phyloP scores from a whole-genome alignment of 2,888 invertebrate genomes.

The Incurvaria masculella region DNA sequence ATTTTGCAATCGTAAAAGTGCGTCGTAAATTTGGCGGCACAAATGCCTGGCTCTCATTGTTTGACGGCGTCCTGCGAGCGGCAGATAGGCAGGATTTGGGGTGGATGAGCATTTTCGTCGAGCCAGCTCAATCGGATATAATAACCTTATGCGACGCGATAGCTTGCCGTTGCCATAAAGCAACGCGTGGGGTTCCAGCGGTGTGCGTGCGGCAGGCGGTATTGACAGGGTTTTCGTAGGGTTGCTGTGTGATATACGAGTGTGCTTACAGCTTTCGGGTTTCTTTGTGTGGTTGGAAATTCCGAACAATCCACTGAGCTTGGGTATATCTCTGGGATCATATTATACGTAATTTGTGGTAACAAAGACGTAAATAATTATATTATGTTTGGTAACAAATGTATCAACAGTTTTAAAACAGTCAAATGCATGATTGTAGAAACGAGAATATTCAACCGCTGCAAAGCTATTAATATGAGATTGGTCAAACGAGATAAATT shows the following conservation, averaged over 20 bases:
- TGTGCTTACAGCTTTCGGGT: too few species aligned
- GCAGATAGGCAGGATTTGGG: not conserved
- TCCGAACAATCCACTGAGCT: too few species aligned
- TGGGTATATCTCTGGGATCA: too few species aligned
- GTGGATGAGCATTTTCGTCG: not conserved
- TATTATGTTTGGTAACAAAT: too few species aligned
- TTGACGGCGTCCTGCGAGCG: not conserved
- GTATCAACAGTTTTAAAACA: too few species aligned
- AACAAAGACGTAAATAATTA: too few species aligned
- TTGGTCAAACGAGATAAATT: not conserved
- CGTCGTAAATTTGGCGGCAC: not conserved
- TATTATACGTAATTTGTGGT: too few species aligned
- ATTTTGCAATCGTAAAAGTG: not conserved
- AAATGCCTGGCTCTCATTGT: not conserved
- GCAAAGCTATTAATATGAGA: too few species aligned
- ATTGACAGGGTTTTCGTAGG: not conserved
- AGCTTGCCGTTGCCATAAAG: not conserved
- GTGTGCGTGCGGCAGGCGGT: not conserved
- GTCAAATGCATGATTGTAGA: too few species aligned
- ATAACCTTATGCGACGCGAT: not conserved
- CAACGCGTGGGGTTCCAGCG: not conserved
- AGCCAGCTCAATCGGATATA: not conserved
- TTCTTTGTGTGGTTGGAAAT: too few species aligned
- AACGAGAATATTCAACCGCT: too few species aligned
- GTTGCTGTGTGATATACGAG: too few species aligned